Conservation (phyloP, 1,140 invertebrate species). For the Polyergus mexicanus region DNA sequence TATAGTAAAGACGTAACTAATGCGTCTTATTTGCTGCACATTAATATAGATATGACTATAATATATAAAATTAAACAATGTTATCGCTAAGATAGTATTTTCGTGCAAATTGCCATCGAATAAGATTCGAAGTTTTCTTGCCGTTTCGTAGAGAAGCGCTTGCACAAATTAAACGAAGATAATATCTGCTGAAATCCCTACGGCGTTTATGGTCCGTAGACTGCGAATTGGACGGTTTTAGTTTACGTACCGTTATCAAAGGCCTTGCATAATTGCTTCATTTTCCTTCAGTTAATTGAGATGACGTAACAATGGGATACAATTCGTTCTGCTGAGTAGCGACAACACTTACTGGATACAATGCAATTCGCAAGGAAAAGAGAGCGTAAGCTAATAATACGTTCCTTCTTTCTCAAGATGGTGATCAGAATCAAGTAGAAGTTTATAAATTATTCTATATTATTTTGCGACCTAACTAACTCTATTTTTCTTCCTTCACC, state of each 20-base stretch:
- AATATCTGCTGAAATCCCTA: conserved; percentile 57
- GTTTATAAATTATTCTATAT: conserved; percentile 30
- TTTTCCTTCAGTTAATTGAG: conserved; percentile 69
- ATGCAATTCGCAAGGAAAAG: background rate
- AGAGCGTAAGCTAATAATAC: conserved; percentile 42
- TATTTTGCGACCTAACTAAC: conserved; percentile 17
- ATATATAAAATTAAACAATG: background rate
- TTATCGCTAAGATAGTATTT: background rate
- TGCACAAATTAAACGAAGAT: conserved; percentile 57
- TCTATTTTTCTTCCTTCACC: too few species aligned
- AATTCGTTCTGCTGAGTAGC: conserved; percentile 50
- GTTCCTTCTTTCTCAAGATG: conserved; percentile 2
- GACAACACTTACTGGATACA: conserved; percentile 50
- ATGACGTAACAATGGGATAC: conserved; percentile 56
- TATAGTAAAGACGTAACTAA: background rate
- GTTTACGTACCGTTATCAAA: conserved; percentile 58
- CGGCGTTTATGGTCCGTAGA: conserved; percentile 59
- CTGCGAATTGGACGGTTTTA: conserved; percentile 64
- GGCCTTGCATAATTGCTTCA: conserved; percentile 66
- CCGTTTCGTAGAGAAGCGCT: conserved; percentile 18
- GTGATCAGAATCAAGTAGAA: conserved; percentile 30
- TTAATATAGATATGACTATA: background rate
- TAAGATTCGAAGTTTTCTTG: conserved; percentile 53
- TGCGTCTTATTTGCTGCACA: background rate
- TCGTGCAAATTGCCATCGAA: conserved; percentile 26